phyloP scores from a whole-genome alignment of 2,888 invertebrate species.

The Trissoscelio sp. region DNA sequence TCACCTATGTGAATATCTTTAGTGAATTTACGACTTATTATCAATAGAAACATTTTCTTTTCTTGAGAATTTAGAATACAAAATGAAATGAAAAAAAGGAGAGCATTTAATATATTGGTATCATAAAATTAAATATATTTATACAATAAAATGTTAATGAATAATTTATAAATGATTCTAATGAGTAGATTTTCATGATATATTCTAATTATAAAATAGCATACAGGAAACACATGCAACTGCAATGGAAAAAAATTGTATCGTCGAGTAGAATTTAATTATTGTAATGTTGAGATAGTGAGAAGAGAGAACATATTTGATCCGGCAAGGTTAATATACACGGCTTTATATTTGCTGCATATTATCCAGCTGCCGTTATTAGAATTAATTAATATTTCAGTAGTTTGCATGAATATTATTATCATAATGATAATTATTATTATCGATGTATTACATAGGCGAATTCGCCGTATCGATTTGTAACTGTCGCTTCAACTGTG shows the following conservation, averaged over 20 bases:
- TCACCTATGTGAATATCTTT: not conserved
- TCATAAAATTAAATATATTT: too few species aligned
- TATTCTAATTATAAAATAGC: not conserved
- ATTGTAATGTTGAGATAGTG: not conserved
- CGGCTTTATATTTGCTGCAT: conserved; percentile 1
- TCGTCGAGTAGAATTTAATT: not conserved
- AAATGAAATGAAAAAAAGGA: too few species aligned
- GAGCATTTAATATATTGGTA: too few species aligned
- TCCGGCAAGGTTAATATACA: conserved; percentile 1
- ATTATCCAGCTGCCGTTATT: conserved; percentile 25
- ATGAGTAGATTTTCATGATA: too few species aligned
- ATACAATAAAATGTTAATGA: too few species aligned
- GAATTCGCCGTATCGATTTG: conserved; percentile 21
- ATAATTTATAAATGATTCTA: too few species aligned
- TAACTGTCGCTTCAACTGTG: not conserved
- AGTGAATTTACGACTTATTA: too few species aligned
- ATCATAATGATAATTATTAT: conserved; percentile 22
- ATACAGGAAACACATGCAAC: not conserved
- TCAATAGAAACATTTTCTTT: too few species aligned
- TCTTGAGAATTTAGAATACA: too few species aligned
- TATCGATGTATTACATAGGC: not conserved
- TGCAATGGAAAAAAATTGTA: not conserved
- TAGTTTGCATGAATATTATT: conserved; percentile 31
- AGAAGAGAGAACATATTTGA: not conserved
- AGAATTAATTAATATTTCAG: conserved; percentile 38